Conservation (phyloP, 23 tunicate genomes). For the Phallusia fumigata region DNA sequence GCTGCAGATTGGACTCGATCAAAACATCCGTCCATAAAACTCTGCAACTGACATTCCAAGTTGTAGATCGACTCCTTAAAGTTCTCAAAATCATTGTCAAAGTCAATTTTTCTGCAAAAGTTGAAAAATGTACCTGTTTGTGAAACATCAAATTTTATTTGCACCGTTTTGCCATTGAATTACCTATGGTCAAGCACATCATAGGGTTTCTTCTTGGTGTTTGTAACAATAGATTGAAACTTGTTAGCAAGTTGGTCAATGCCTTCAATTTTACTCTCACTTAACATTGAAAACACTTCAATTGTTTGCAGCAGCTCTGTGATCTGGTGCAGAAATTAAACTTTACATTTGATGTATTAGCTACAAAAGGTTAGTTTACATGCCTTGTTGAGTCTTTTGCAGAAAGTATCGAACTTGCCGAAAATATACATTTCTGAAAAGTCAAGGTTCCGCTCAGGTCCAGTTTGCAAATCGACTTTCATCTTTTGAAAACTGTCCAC, state of each 20-base stretch:
- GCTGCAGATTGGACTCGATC: conserved; percentile 80
- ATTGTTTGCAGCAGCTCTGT: conserved; percentile 87
- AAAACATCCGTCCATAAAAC: conserved; percentile 88
- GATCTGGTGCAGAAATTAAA: conserved; percentile 32
- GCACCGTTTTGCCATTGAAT: background rate
- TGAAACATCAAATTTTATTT: conserved; percentile 3
- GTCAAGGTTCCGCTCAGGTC: conserved; percentile 62
- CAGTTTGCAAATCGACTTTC: conserved; percentile 71
- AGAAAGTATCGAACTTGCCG: conserved; percentile 98
- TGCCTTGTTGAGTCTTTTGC: conserved; percentile 88
- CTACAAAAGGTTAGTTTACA: background rate
- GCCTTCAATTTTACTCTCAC: conserved; percentile 90
- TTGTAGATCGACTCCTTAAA: conserved; percentile 75
- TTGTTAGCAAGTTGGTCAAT: conserved; percentile 79
- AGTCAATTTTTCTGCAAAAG: conserved; percentile 85
- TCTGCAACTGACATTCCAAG: conserved; percentile 86
- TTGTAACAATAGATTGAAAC: conserved; percentile 74
- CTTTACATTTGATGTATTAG: background rate
- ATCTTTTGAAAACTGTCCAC: conserved; percentile 80
- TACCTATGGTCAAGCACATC: conserved; percentile 91
- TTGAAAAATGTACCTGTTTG: background rate
- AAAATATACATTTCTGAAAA: conserved; percentile 99
- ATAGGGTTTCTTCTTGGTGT: conserved; percentile 91
- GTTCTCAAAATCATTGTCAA: conserved; percentile 94
- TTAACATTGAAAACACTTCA: conserved; percentile 80